These are phyloP conservation scores for Conus canariensis DNA, from an alignment of 2,888 invertebrate species.

Conservation along the genomic window DNA sequence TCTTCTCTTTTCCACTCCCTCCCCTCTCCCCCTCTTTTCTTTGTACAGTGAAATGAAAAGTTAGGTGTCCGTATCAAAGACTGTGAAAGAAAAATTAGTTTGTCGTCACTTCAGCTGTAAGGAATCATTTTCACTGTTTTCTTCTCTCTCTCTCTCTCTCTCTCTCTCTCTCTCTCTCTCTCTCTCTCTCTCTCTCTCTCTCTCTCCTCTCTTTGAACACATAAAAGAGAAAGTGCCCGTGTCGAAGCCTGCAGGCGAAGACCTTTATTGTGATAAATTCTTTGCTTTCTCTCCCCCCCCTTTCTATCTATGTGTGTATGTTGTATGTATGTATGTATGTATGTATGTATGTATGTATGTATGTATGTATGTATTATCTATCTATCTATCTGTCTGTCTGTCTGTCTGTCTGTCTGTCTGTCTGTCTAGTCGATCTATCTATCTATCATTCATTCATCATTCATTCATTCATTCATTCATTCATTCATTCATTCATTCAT, in stretches of 20 bases:
- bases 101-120: too few species aligned
- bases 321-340: neutral
- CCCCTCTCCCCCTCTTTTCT: too few species aligned
- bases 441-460: too few species aligned
- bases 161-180: neutral
- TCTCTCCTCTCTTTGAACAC: neutral
- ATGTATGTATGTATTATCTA: too few species aligned
- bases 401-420: neutral
- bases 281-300: neutral
- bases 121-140: too few species aligned
- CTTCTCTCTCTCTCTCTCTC: conserved; percentile 14
- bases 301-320: conserved; percentile 7
- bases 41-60: too few species aligned
- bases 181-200: neutral
- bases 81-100: too few species aligned
- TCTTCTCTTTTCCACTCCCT: too few species aligned
- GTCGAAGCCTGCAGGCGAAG: too few species aligned
- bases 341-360: neutral
- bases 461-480: too few species aligned
- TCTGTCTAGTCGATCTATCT: neutral
- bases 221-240: neutral
- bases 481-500: too few species aligned
- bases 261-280: neutral
- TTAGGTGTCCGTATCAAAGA: too few species aligned
- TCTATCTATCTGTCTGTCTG: conserved; percentile 15